A percentile compares a stretch with the other conserved stretches of the same genome.
Evolutionary conservation across 2,888 invertebrate species (phyloP).

Genomic region (Agrochola litura): DNA sequence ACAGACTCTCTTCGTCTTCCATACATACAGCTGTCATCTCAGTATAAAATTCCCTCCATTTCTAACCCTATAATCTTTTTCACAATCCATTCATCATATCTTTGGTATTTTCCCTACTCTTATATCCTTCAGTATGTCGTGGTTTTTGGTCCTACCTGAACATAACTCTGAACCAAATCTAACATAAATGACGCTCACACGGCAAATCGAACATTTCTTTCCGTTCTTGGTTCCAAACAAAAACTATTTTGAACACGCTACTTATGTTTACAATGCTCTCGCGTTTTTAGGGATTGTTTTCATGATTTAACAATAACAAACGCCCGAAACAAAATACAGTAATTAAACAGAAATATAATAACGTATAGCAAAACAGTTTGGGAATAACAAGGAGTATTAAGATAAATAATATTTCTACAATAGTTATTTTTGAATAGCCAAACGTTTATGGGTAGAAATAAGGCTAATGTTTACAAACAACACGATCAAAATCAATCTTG

Average conservation of each 20-base stretch:
- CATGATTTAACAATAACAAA: constrained; percentile 43
- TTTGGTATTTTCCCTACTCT: not conserved
- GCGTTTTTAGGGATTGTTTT: constrained; percentile 46
- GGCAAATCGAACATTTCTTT: constrained; percentile 4
- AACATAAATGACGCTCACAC: not conserved
- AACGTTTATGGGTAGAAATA: not conserved
- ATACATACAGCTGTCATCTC: not conserved
- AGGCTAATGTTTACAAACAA: constrained; percentile 9
- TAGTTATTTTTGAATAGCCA: not conserved
- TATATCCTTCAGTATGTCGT: not conserved
- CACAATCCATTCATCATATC: not conserved
- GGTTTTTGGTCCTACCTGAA: not conserved
- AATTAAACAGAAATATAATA: constrained; percentile 46
- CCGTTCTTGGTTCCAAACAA: constrained; percentile 22
- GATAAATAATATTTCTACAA: constrained; percentile 2
- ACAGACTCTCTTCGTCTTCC: not conserved
- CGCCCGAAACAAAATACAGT: constrained; percentile 24
- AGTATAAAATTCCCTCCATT: not conserved
- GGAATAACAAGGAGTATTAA: constrained; percentile 15
- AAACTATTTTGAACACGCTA: constrained; percentile 40
- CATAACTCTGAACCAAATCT: not conserved
- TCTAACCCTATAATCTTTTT: not conserved
- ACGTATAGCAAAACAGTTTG: constrained; percentile 4
- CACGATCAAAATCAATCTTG: not conserved
- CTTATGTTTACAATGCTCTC: constrained; percentile 48